Evolutionary conservation across 2,888 invertebrate species (phyloP), one percentile per base, ranked within the genome.

Genomic region (Cepaea hortensis): DNA sequence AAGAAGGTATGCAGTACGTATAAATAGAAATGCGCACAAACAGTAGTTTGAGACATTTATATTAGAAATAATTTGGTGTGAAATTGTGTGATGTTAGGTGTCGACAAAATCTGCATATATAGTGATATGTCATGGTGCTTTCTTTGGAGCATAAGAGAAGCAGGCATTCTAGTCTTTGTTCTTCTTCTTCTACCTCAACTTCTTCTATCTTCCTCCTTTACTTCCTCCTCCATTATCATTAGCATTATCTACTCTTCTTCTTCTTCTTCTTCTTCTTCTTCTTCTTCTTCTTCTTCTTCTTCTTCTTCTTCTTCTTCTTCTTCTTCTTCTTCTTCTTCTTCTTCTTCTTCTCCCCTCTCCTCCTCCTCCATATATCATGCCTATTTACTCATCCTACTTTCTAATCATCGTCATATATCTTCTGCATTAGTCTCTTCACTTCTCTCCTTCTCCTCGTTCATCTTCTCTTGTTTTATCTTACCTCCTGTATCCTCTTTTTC

Each of bases 141-240:
- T 35, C 35, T 35, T 35, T 0, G 35, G 35, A 35, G 35, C 35
- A 35, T 35, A 35, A 35, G 35, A 13, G 13, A 13, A 2, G 9
- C 65, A 13, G 9, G 9, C 65, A 13, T 65, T 65, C 65, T 65
- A 13, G 9, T 65, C 65, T 65, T 65, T 65, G 18, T 18, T 65
- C 18, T 65, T 65, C 65, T 65, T 65, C 65, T 65, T 18, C 65
- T 65, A 9, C 50, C 9, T 46, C 15, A 13, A 11, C 46, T 50
- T 13, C 55, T 50, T 46, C 46, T 20, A 13, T 3, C 79, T 46
- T 79, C 79, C n/a, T 79, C n/a, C 79, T 79, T 48, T 50, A 6
- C 79, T n/a, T 79, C 79, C 50, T 79, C 48, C 79, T 79, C 48
- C 50, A 11, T n/a, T n/a, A n/a, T n/a, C n/a, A n/a, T n/a, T n/a